Percentiles rank a stretch among this genome's conserved stretches.
phyloP scores from a whole-genome alignment of 2,797 vertebrate genomes.

The Sebastolobus altivelis region DNA sequence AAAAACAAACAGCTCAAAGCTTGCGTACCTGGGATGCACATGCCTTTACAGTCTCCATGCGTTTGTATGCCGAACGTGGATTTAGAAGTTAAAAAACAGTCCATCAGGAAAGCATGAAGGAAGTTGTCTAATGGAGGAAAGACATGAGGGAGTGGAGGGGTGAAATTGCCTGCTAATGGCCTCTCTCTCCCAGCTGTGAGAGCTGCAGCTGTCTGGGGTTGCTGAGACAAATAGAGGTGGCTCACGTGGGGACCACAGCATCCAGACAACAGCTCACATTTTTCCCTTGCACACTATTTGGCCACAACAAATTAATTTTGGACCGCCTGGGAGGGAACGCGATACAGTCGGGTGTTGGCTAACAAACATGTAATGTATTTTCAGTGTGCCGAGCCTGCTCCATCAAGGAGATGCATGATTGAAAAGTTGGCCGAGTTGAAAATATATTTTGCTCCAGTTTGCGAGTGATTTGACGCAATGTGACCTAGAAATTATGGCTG shows the following conservation, averaged over 20 bases:
- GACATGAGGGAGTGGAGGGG: conserved; percentile 55
- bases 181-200: conserved; percentile 71
- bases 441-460: conserved; percentile 68
- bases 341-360: conserved; percentile 68
- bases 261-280: conserved; percentile 61
- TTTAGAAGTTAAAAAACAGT: conserved; percentile 38
- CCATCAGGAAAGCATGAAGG: conserved; percentile 54
- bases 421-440: conserved; percentile 68
- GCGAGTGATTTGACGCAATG: conserved; percentile 55
- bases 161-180: conserved; percentile 72
- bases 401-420: conserved; percentile 65
- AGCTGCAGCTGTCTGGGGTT: conserved; percentile 72
- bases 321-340: conserved; percentile 50
- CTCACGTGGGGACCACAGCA: conserved; percentile 55
- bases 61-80: conserved; percentile 29
- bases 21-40: conserved; percentile 30
- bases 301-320: conserved; percentile 77
- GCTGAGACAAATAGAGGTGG: conserved; percentile 71
- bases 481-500: conserved; percentile 72
- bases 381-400: conserved; percentile 50
- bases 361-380: conserved; percentile 68
- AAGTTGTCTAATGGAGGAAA: conserved; percentile 63
- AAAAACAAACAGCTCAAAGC: conserved; percentile 33
- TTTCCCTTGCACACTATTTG: conserved; percentile 61
- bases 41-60: conserved; percentile 5